These are phyloP conservation scores for Spea multiplicata DNA, from an alignment of 2,113 vertebrate genomes.

Conservation along the genomic window DNA sequence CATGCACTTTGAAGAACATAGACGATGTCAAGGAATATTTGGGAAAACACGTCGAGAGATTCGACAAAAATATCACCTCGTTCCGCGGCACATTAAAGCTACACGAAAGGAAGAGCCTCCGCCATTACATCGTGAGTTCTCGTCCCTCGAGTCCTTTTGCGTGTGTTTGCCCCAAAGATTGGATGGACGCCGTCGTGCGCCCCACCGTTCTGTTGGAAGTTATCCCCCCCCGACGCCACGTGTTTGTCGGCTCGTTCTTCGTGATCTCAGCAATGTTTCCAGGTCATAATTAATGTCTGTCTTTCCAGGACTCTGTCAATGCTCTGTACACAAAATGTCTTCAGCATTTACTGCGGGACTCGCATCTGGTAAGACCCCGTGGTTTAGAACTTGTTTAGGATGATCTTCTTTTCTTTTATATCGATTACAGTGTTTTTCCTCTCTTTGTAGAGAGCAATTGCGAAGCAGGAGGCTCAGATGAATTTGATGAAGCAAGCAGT, in stretches of 20 bases:
- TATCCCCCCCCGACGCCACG: no score
- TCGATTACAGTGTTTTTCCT: conserved; percentile 22
- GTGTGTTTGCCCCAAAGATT: no score
- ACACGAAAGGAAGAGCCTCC: conserved; percentile 86
- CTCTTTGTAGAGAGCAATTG: conserved; percentile 78
- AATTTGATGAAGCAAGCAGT: conserved; percentile 93
- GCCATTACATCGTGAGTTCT: conserved; percentile 88
- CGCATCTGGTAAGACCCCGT: conserved; percentile 78
- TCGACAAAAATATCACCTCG: conserved; percentile 79
- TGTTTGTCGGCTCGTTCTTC: no score
- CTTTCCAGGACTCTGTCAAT: conserved; percentile 82
- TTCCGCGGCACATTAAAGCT: conserved; percentile 82
- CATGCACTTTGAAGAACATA: conserved; percentile 79
- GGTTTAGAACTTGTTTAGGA: neutral
- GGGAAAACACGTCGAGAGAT: conserved; percentile 81
- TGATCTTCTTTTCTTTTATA: conserved; percentile 5
- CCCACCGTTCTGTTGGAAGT: no score
- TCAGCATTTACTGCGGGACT: conserved; percentile 90
- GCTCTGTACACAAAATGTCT: conserved; percentile 93
- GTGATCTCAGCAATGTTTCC: no score
- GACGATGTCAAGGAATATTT: conserved; percentile 87
- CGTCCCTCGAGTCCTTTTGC: no score
- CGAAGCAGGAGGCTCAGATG: conserved; percentile 92
- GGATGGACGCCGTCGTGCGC: no score
- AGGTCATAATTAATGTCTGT: conserved; percentile 15